phyloP scores from a whole-genome alignment of 2,113 vertebrate genomes.

The Elgaria multicarinata region DNA sequence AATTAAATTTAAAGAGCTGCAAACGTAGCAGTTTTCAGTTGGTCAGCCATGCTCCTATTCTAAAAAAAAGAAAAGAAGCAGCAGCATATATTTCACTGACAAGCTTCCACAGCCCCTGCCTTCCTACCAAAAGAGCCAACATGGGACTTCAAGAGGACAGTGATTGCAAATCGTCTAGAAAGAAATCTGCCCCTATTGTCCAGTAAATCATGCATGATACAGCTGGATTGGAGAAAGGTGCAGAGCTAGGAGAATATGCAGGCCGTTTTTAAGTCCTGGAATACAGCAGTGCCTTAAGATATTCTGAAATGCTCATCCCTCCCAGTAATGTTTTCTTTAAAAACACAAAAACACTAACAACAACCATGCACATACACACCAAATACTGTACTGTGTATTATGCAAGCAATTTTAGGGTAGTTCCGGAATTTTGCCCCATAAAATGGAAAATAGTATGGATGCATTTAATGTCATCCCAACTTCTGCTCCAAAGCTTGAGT shows the following conservation, averaged over 20 bases:
- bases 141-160: neutral
- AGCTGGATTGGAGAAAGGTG: neutral
- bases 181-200: neutral
- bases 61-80: conserved; percentile 49
- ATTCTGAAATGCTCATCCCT: neutral
- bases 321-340: neutral
- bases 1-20: conserved; percentile 75
- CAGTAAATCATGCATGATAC: neutral
- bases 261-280: neutral
- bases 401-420: neutral
- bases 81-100: conserved; percentile 37
- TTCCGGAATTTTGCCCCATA: neutral
- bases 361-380: too few species aligned
- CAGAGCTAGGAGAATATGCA: neutral
- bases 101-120: conserved; percentile 42
- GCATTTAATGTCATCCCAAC: neutral
- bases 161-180: conserved; percentile 26
- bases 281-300: neutral
- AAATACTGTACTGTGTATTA: neutral
- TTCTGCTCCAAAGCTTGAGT: neutral
- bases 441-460: neutral
- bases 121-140: conserved; percentile 26
- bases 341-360: neutral
- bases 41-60: conserved; percentile 39
- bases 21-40: conserved; percentile 69